These are phyloP conservation scores for Scomber colias DNA, from an alignment of 2,113 vertebrate species.

Conservation along the genomic window DNA sequence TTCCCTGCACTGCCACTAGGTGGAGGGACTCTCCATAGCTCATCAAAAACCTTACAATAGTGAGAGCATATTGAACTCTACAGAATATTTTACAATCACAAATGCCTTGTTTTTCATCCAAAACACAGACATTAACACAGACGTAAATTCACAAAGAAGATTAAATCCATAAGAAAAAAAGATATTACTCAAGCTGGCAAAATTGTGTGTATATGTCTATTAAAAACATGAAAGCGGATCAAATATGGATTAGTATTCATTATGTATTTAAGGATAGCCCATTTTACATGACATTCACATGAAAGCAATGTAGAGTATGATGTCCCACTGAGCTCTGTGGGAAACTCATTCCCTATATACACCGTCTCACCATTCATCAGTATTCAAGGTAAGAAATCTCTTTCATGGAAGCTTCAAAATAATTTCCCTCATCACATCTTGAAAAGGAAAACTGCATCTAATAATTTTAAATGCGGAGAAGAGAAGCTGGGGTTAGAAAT, in stretches of 20 bases:
- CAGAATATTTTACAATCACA: not conserved
- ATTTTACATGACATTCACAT: conserved; percentile 60
- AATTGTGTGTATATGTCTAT: conserved; percentile 8
- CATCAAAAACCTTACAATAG: not conserved
- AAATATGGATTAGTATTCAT: conserved; percentile 51
- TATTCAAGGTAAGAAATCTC: conserved; percentile 60
- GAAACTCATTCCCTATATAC: conserved; percentile 38
- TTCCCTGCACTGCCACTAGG: conserved; percentile 67
- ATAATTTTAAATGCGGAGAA: conserved; percentile 41
- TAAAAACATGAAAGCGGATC: conserved; percentile 39
- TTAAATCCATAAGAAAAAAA: not conserved
- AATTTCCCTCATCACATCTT: conserved; percentile 54
- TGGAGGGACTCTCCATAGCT: conserved; percentile 63
- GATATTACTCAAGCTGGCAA: not conserved
- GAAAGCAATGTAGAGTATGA: conserved; percentile 54
- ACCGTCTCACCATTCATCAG: conserved; percentile 53
- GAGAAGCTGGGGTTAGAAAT: conserved; percentile 30
- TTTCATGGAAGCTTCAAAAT: conserved; percentile 63
- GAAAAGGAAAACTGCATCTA: conserved; percentile 42
- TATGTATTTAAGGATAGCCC: conserved; percentile 41
- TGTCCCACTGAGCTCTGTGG: conserved; percentile 49
- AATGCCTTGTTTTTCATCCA: not conserved
- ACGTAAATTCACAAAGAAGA: not conserved
- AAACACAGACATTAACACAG: conserved; percentile 3
- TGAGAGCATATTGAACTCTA: conserved; percentile 3